Conservation (phyloP, 37 sponge, comb jelly and placozoan genomes). For the Axinella damicornis region DNA sequence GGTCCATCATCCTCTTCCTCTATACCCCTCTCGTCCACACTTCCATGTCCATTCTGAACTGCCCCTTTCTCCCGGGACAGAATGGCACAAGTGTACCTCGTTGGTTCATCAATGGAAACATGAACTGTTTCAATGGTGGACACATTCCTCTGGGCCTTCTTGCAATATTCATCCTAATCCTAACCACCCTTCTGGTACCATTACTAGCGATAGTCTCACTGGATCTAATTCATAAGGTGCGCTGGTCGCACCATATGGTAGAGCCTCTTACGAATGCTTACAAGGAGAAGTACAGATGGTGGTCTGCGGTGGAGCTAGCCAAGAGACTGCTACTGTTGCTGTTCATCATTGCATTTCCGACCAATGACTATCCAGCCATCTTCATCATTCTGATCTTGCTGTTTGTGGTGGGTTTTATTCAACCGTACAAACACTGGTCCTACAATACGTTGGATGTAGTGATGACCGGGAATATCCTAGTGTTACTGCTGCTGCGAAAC, state of each 20-base stretch:
- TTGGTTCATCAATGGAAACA: conserved; percentile 73
- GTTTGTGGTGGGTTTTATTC: conserved; percentile 8
- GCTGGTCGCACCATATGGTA: conserved; percentile 2
- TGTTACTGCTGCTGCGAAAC: conserved; percentile 47
- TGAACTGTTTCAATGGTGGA: conserved; percentile 48
- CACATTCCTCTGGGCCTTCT: conserved; percentile 71
- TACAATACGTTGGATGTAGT: conserved; percentile 55
- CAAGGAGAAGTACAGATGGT: conserved; percentile 51
- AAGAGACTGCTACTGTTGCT: conserved; percentile 47
- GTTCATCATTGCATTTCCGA: conserved; percentile 38
- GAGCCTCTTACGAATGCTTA: conserved; percentile 37
- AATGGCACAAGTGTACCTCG: neutral
- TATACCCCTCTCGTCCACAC: conserved; percentile 71
- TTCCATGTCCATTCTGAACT: conserved; percentile 66
- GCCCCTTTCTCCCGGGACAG: conserved; percentile 45
- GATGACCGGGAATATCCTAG: conserved; percentile 12
- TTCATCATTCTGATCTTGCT: conserved; percentile 29
- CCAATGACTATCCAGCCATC: conserved; percentile 28
- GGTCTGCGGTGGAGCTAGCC: conserved; percentile 53
- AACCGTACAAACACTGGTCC: conserved; percentile 49
- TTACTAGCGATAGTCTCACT: neutral
- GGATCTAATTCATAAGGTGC: neutral
- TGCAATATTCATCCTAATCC: conserved; percentile 51
- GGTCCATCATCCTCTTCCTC: conserved; percentile 54
- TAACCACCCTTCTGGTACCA: conserved; percentile 25